Base-by-base conservation (phyloP, 30 jellyfish, hydroid and myxozoan species). In the Catostylus mosaicus region DNA sequence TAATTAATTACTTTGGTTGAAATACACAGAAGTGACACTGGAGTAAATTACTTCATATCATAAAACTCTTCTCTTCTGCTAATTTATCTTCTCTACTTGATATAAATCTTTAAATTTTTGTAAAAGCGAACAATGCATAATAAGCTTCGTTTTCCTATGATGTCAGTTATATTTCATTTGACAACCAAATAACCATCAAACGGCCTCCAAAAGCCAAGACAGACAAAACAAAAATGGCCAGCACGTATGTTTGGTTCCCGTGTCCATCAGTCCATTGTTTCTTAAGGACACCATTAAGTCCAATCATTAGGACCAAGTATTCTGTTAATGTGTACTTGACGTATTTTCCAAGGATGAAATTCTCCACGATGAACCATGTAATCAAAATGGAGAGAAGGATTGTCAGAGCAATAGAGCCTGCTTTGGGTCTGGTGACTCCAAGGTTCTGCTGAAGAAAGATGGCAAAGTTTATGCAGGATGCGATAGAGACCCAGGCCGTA, bases 261-360 rank as follows among this genome's bases (percentile, higher is more conserved):
- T 33, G 82, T 26, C 90, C 90, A 67, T 79, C 90, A 0, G 82
- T 62, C 90, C 90, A 79, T 31, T 79, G 90, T 35, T 79, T 79
- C 29, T 48, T 45, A 62, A 79, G 47, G 14, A 79, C 67, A 43
- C 90, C 90, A 4, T 9, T 7, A 1, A 79, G 74, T 8, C 90
- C 90, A 3, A 67, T 67, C 18, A 79, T 5, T 6, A 79, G 90
- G 9, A 79, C 90, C 37, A 79, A 11, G 31, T 79, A 79, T 45
- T 79, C 82, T 1, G 67, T 29, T 12, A 79, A 79, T 12, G 82
- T 45, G 66, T 62, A 79, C 29, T 57, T 79, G 3, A 78, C 38
- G n/a, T 79, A 63, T 16, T 33, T 19, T 19, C 61, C 34, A 35
- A 67, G 24, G 24, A 35, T 29, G n/a, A 79, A 50, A 51, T 79